A percentile compares a stretch with the other conserved stretches of the same genome.
Conservation (phyloP, 2,113 vertebrate genomes). For the Caretta caretta region DNA sequence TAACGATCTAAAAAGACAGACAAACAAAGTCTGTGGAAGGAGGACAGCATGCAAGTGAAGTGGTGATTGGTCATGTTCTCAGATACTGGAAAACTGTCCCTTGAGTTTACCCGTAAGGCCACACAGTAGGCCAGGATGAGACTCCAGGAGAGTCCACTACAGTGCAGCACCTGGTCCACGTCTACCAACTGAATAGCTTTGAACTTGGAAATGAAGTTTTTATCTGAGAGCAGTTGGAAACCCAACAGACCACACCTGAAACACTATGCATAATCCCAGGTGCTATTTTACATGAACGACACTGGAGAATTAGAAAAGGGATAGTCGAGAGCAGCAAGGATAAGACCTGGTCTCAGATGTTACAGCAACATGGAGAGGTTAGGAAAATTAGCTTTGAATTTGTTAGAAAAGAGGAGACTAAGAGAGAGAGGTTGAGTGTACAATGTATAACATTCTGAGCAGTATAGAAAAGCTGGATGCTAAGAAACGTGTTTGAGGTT, state of each 20-base stretch:
- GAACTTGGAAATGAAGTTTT: conserved; percentile 31
- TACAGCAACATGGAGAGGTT: conserved; percentile 27
- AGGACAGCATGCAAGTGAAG: fast-evolving
- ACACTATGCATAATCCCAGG: conserved; percentile 64
- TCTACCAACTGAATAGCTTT: background rate
- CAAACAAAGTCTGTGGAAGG: background rate
- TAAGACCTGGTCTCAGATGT: conserved; percentile 43
- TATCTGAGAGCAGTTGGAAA: conserved; percentile 29
- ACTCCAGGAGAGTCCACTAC: fast-evolving
- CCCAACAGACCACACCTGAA: conserved; percentile 51
- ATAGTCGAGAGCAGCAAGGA: conserved; percentile 31
- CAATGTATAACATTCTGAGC: background rate
- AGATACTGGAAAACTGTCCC: background rate
- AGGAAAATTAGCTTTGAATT: background rate
- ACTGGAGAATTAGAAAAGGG: conserved; percentile 33
- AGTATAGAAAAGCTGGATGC: background rate
- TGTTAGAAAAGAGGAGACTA: conserved; percentile 7
- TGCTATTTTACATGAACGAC: conserved; percentile 28
- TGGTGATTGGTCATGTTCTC: background rate
- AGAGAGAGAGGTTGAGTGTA: conserved; percentile 7
- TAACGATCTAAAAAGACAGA: background rate
- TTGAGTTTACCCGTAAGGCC: background rate
- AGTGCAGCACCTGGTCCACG: background rate
- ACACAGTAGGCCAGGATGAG: background rate
- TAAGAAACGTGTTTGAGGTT: background rate